phyloP scores from a whole-genome alignment of 2,797 vertebrate genomes.

The Poeciliopsis turneri region DNA sequence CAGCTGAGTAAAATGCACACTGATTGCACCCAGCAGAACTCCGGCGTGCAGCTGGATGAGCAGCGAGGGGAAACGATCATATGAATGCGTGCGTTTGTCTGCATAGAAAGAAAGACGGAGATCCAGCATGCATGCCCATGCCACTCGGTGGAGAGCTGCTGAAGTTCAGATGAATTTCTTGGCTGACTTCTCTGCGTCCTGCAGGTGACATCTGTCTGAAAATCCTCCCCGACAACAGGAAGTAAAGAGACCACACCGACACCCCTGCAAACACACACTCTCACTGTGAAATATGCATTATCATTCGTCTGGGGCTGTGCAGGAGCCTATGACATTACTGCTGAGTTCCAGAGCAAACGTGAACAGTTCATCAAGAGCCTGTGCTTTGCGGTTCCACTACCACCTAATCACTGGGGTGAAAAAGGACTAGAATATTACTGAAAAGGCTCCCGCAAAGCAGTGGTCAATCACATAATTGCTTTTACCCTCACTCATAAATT shows the following conservation, averaged over 20 bases:
- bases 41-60: slow-evolving; percentile 73
- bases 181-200: slow-evolving; percentile 59
- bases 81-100: slow-evolving; percentile 7
- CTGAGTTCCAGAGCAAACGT: slow-evolving; percentile 22
- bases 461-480: slow-evolving; percentile 62
- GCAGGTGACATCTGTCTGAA: slow-evolving; percentile 59
- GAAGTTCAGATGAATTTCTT: slow-evolving; percentile 45
- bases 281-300: slow-evolving; percentile 17
- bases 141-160: slow-evolving; percentile 14
- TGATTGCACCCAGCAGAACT: slow-evolving; percentile 66
- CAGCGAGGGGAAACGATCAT: neutral
- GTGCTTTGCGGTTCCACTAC: slow-evolving; percentile 37
- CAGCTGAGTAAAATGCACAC: slow-evolving; percentile 58
- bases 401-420: slow-evolving; percentile 38
- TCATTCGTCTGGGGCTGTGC: slow-evolving; percentile 28
- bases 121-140: slow-evolving; percentile 39
- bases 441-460: slow-evolving; percentile 51
- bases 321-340: slow-evolving; percentile 13
- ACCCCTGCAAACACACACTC: neutral
- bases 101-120: slow-evolving; percentile 18
- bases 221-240: slow-evolving; percentile 14
- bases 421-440: slow-evolving; percentile 52
- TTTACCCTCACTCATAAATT: slow-evolving; percentile 57
- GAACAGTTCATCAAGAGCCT: slow-evolving; percentile 40
- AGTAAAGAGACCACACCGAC: slow-evolving; percentile 9